These are phyloP conservation scores for Tenodera sinensis DNA, from an alignment of 2,888 invertebrate species.

Conservation along the genomic window DNA sequence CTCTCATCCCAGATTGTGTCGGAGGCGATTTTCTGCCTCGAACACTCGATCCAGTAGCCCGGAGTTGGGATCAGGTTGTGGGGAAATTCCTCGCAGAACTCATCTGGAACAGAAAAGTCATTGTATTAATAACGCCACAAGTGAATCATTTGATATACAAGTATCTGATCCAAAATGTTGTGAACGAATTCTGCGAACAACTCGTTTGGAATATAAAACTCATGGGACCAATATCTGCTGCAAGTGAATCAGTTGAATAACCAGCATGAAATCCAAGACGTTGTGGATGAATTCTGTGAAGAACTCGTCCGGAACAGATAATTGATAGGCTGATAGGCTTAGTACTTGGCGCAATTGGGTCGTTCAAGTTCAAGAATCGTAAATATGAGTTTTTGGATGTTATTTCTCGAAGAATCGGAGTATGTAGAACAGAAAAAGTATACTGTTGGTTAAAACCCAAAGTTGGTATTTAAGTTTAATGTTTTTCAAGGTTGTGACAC, in stretches of 20 bases:
- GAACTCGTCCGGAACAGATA: slow-evolving; percentile 73
- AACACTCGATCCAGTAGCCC: slow-evolving; percentile 94
- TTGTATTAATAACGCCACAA: not conserved
- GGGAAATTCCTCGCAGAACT: slow-evolving; percentile 89
- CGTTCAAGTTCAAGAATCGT: too few species aligned
- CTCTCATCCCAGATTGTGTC: slow-evolving; percentile 87
- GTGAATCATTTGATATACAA: too few species aligned
- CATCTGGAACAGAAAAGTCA: slow-evolving; percentile 58
- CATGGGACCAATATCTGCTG: not conserved
- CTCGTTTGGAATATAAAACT: slow-evolving; percentile 62
- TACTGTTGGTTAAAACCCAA: too few species aligned
- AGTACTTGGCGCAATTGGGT: not conserved
- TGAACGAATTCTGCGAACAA: slow-evolving; percentile 92
- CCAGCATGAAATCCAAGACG: too few species aligned
- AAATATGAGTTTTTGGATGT: slow-evolving; percentile 77
- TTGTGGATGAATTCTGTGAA: slow-evolving; percentile 77
- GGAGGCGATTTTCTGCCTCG: slow-evolving; percentile 80
- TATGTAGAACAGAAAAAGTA: slow-evolving; percentile 54
- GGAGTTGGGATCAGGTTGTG: slow-evolving; percentile 88
- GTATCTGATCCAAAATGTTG: slow-evolving; percentile 58
- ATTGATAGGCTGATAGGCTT: not conserved
- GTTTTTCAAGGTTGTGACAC: too few species aligned
- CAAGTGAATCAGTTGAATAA: too few species aligned
- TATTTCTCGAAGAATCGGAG: slow-evolving; percentile 90
- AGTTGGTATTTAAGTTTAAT: too few species aligned